These are phyloP conservation scores for Oreotragus oreotragus DNA, from an alignment of 2,113 vertebrate species.

Conservation along the genomic window DNA sequence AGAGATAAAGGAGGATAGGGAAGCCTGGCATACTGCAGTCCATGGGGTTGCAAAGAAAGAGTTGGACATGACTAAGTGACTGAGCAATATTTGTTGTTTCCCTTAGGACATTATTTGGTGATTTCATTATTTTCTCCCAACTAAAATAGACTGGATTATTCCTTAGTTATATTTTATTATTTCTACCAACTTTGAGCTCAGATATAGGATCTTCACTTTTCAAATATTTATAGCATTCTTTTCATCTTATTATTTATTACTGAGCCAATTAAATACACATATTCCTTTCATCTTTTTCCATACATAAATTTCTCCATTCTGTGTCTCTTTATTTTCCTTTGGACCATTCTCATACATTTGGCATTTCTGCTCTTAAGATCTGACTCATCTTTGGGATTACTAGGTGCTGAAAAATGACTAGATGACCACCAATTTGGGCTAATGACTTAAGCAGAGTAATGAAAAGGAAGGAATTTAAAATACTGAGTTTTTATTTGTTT, in stretches of 20 bases:
- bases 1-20: background rate
- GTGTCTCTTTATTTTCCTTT: background rate
- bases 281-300: background rate
- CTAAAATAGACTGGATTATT: background rate
- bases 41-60: background rate
- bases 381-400: background rate
- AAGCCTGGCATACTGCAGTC: background rate
- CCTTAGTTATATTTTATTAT: background rate
- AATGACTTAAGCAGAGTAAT: background rate
- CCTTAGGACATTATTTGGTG: background rate
- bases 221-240: background rate
- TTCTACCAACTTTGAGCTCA: background rate
- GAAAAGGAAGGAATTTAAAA: background rate
- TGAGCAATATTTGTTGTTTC: background rate
- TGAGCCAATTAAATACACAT: background rate
- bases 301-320: background rate
- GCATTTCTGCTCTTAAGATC: background rate
- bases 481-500: background rate
- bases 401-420: background rate
- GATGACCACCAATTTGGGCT: background rate
- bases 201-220: background rate
- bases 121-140: background rate
- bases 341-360: background rate
- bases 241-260: background rate
- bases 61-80: background rate